phyloP scores from a whole-genome alignment of 2,113 vertebrate genomes.

The Chrysochloris asiatica region DNA sequence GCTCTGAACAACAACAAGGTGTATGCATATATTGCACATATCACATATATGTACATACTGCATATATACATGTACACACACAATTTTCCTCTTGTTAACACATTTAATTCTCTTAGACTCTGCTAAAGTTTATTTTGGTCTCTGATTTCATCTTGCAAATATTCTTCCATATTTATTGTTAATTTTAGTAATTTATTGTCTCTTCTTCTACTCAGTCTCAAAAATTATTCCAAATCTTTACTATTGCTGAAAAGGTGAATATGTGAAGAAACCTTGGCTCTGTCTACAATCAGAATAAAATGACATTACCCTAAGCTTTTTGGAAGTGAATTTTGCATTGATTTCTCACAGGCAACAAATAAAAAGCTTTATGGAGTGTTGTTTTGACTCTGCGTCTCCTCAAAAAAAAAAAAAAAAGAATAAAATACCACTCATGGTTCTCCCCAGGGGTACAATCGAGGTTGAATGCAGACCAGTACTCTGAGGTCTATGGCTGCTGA shows the following conservation, averaged over 20 bases:
- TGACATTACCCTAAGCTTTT: background rate
- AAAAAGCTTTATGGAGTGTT: background rate
- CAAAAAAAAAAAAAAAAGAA: background rate
- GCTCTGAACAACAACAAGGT: too few species aligned
- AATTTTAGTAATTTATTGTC: conserved; percentile 2
- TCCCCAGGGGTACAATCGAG: background rate
- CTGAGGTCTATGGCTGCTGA: background rate
- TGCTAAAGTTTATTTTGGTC: background rate
- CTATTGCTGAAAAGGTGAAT: background rate
- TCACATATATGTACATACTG: background rate
- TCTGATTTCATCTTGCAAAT: background rate
- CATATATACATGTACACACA: background rate
- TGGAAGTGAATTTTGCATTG: background rate
- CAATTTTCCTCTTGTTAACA: background rate
- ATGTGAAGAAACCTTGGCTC: background rate
- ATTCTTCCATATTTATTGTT: background rate
- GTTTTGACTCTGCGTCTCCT: background rate
- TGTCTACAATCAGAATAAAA: conserved; percentile 17
- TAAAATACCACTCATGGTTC: background rate
- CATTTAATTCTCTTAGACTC: background rate
- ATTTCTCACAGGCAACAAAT: background rate
- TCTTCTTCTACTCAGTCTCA: background rate
- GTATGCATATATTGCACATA: too few species aligned
- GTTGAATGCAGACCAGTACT: background rate
- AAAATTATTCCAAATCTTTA: background rate